Conservation (phyloP, 2,888 invertebrate genomes). For the Megaustenia siamemsis region DNA sequence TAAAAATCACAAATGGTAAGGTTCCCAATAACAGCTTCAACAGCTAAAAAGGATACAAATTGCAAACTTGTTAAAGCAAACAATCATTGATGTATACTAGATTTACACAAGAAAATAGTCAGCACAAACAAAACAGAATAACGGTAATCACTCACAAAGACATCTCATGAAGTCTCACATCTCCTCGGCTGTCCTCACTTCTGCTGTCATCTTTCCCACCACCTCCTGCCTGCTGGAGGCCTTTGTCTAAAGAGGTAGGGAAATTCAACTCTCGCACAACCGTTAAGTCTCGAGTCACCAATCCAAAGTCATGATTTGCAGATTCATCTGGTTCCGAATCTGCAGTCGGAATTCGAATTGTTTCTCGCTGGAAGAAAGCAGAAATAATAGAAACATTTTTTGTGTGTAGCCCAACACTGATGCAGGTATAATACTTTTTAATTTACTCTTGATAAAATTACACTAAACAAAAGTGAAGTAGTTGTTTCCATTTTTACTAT, state of each 20-base stretch:
- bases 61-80: no score
- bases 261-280: constrained; percentile 41
- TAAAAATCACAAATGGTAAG: no score
- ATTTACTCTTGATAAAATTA: not conserved
- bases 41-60: no score
- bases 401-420: not conserved
- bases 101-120: no score
- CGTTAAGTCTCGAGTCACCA: constrained; percentile 66
- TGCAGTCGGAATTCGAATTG: constrained; percentile 69
- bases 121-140: no score
- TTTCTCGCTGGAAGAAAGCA: constrained; percentile 58
- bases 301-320: constrained; percentile 67
- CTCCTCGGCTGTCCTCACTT: constrained; percentile 54
- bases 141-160: constrained; percentile 82
- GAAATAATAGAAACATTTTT: not conserved
- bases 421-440: not conserved
- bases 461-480: no score
- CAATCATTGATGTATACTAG: no score
- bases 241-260: constrained; percentile 13
- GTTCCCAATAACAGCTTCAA: no score
- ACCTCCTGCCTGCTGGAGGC: constrained; percentile 40
- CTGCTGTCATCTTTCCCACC: constrained; percentile 38
- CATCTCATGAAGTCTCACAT: constrained; percentile 82
- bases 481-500: no score
- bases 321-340: constrained; percentile 63